A percentile compares a stretch with the other conserved stretches of the same genome.
These are phyloP conservation scores for Mormyrops boulengeri DNA, from an alignment of 2,797 vertebrate species.

Conservation along the genomic window DNA sequence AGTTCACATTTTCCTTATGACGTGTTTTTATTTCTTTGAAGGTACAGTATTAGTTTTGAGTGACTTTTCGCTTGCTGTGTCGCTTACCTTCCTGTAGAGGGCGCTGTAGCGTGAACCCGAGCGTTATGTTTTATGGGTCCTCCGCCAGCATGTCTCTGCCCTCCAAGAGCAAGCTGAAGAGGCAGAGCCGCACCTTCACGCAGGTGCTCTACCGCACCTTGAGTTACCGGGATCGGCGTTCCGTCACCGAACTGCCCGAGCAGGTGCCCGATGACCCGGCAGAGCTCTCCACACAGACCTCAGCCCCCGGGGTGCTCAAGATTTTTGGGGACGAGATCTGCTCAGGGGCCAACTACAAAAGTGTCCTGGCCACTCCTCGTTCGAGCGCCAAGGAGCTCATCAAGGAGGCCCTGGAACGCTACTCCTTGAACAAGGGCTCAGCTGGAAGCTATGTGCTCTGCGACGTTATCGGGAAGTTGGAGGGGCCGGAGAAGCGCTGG, in stretches of 20 bases:
- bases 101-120: conserved; percentile 37
- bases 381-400: conserved; percentile 84
- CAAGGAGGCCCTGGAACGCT: conserved; percentile 87
- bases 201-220: conserved; percentile 81
- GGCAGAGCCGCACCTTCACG: conserved; percentile 84
- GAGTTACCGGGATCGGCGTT: conserved; percentile 80
- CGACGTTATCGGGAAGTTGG: conserved; percentile 79
- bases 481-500: conserved; percentile 66
- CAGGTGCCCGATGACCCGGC: conserved; percentile 73
- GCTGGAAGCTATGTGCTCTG: conserved; percentile 77
- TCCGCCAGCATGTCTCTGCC: conserved; percentile 84
- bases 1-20: background rate
- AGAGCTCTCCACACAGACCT: conserved; percentile 88
- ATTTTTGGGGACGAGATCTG: conserved; percentile 90
- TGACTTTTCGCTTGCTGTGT: background rate
- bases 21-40: background rate
- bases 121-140: conserved; percentile 85
- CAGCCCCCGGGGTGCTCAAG: conserved; percentile 85
- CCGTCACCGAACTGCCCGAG: conserved; percentile 56
- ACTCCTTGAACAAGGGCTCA: conserved; percentile 73
- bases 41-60: background rate
- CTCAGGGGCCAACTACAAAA: conserved; percentile 88
- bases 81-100: conserved; percentile 4
- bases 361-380: conserved; percentile 79
- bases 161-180: conserved; percentile 81